Conservation (phyloP, 2,113 vertebrate genomes). For the Daphoenositta chrysoptera region DNA sequence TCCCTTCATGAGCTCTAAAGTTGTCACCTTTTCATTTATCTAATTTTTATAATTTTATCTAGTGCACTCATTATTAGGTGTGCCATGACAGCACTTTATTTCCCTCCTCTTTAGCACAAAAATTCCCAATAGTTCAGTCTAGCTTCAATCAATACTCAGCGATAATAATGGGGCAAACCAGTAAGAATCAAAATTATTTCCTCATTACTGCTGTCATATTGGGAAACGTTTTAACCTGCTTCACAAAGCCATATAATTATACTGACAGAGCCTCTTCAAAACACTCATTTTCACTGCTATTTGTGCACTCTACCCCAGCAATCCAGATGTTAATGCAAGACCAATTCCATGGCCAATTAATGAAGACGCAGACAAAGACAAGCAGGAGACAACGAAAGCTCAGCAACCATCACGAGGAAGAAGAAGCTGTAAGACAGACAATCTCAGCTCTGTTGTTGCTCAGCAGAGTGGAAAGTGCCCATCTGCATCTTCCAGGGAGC, state of each 20-base stretch:
- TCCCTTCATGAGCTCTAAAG: not conserved
- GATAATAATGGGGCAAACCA: not conserved
- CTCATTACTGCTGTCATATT: not conserved
- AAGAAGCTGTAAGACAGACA: not conserved
- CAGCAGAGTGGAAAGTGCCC: conserved; percentile 4
- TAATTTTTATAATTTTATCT: not conserved
- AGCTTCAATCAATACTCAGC: not conserved
- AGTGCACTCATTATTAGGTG: not conserved
- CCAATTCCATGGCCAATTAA: conserved; percentile 33
- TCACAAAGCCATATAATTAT: not conserved
- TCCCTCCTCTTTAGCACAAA: not conserved
- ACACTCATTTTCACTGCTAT: not conserved
- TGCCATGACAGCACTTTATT: not conserved
- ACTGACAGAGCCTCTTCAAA: not conserved
- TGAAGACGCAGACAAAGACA: not conserved
- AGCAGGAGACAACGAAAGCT: not conserved
- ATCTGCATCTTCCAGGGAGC: not conserved
- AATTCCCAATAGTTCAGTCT: not conserved
- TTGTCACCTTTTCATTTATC: not conserved
- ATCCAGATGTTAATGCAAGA: conserved; percentile 1
- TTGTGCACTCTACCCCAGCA: not conserved
- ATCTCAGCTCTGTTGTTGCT: not conserved
- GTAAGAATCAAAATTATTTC: not conserved
- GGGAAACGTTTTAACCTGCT: conserved; percentile 2
- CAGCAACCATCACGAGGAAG: not conserved